Conservation (phyloP, 2,888 invertebrate species). For the Liodrosophila aerea region DNA sequence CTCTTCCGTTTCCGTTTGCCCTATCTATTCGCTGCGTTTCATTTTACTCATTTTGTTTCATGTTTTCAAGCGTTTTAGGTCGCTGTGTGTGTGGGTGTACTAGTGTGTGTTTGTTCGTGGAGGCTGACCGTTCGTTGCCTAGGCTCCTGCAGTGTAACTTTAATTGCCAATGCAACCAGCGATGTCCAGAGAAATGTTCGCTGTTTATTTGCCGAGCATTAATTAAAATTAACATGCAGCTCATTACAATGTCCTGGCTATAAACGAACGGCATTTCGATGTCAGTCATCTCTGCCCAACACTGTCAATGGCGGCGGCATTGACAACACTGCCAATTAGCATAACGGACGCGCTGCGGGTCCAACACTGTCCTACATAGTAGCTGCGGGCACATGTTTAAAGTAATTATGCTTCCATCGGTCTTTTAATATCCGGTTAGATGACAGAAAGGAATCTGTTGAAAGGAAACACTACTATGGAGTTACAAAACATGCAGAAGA, state of each 20-base stretch:
- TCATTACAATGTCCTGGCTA: conserved; percentile 19
- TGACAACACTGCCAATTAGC: conserved; percentile 11
- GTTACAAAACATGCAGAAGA: too few relatives aligned
- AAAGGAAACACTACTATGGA: too few relatives aligned
- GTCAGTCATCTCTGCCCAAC: not conserved
- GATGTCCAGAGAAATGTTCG: conserved; percentile 1
- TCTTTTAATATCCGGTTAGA: too few relatives aligned
- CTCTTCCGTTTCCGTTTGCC: conserved; percentile 24
- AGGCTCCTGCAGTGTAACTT: conserved; percentile 10
- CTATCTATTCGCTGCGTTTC: conserved; percentile 13
- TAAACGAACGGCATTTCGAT: conserved; percentile 1
- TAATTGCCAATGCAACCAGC: conserved; percentile 28
- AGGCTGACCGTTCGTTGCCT: not conserved
- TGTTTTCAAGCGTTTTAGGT: not conserved
- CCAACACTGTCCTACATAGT: too few relatives aligned
- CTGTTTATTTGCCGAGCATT: conserved; percentile 27
- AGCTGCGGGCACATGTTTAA: too few relatives aligned
- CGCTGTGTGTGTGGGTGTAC: not conserved
- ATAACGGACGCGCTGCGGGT: too few relatives aligned
- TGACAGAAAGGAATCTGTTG: too few relatives aligned
- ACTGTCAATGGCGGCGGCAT: conserved; percentile 1
- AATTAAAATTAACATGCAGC: conserved; percentile 41
- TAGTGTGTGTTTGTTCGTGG: not conserved
- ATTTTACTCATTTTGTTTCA: conserved; percentile 6
- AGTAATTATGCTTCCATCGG: too few relatives aligned